Evolutionary conservation across 2,888 invertebrate species (phyloP).

Genomic region (Adelphocoris suturalis): DNA sequence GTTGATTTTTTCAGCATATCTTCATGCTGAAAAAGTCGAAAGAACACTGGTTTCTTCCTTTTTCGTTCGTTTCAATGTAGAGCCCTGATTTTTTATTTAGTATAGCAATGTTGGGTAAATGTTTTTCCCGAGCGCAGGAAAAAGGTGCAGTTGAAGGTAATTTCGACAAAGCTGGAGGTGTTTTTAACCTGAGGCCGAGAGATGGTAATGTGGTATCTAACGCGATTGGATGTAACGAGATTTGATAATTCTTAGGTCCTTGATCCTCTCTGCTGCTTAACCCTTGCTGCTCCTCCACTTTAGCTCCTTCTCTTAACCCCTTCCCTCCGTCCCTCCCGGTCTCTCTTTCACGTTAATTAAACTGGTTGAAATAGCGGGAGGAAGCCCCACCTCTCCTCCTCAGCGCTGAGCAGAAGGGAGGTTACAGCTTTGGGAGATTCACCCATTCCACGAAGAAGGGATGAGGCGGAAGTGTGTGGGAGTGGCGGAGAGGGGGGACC

Average conservation of each 20-base stretch:
- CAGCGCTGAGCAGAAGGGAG: background rate
- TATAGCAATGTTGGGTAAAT: no score
- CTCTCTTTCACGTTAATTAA: slow-evolving; percentile 31
- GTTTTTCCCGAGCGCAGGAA: no score
- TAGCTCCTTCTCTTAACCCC: background rate
- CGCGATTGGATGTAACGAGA: background rate
- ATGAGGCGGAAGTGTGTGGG: background rate
- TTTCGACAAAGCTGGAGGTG: no score
- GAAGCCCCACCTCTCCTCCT: background rate
- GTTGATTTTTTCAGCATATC: no score
- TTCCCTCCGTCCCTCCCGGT: background rate
- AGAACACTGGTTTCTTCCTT: no score
- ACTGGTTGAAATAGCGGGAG: slow-evolving; percentile 18
- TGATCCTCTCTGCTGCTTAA: background rate
- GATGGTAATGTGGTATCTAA: background rate
- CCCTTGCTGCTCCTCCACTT: background rate
- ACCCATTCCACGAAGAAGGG: no score
- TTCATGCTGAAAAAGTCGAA: no score
- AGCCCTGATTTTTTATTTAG: no score
- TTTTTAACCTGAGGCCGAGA: background rate
- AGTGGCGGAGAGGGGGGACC: background rate
- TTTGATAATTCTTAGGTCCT: background rate
- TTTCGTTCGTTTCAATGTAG: no score
- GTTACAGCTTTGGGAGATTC: background rate
- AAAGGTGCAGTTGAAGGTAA: no score